Percentiles rank a stretch among this genome's conserved stretches.
Evolutionary conservation across 2,797 vertebrate species (phyloP).

Genomic region (Nasua narica): DNA sequence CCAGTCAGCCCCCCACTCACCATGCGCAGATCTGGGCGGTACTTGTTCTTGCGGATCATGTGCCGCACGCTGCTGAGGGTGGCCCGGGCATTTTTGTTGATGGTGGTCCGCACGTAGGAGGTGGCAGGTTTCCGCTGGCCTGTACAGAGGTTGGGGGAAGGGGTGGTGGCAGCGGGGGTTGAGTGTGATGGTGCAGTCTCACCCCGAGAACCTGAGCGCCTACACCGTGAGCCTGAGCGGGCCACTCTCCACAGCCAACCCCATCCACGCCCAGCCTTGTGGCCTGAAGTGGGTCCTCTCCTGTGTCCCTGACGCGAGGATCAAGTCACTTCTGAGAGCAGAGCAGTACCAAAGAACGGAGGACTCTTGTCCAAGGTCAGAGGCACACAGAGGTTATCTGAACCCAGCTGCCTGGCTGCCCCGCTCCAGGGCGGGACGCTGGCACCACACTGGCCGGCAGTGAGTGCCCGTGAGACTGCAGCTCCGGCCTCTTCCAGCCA

Average conservation of each 20-base stretch:
- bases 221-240: no score
- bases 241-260: no score
- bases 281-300: accelerated
- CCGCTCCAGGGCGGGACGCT: accelerated
- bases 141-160: constrained; percentile 47
- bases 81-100: constrained; percentile 94
- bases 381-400: accelerated
- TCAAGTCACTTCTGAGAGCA: not conserved
- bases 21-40: constrained; percentile 94
- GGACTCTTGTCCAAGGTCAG: not conserved
- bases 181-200: accelerated
- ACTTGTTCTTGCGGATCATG: constrained; percentile 94
- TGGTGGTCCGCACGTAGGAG: constrained; percentile 90
- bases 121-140: constrained; percentile 91
- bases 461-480: accelerated
- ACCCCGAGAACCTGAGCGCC: not conserved
- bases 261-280: not conserved
- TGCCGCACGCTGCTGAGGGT: constrained; percentile 93
- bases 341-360: accelerated
- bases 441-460: accelerated
- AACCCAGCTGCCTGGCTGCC: not conserved
- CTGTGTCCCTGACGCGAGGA: accelerated
- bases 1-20: constrained; percentile 65
- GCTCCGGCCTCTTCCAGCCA: not conserved
- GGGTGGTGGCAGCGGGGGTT: not conserved